Evolutionary conservation across 2,797 vertebrate species (phyloP), one percentile per base, ranked within the genome.

Genomic region (Caiman crocodilus): DNA sequence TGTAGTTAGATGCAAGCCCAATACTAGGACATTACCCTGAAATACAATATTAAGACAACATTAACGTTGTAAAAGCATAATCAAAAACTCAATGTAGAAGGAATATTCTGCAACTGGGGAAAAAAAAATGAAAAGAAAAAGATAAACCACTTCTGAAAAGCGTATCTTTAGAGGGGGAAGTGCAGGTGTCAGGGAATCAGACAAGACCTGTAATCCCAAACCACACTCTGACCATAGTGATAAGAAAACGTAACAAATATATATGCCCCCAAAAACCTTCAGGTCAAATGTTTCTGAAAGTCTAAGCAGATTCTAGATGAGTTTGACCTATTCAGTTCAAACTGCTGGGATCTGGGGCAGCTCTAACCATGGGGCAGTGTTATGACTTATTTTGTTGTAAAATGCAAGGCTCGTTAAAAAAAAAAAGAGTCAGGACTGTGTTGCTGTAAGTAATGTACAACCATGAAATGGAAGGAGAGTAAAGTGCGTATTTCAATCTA

Each of bases 71-170:
- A 59, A 82, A 89, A 69, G 26, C 3, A 80, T 10, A 50, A 50
- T 64, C 16, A 6, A 74, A 42, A 84, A 25, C n/a, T 7, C n/a
- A 14, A 55, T 0, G 4, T 4, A 42, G 67, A 63, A 69, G 55
- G 25, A 57, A 86, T 80, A 87, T 2, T 55, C 55, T 18, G 21
- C 11, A 50, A 50, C 42, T 50, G 42, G 42, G 42, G 42, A 50
- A 50, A 50, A 50, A 42, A 50, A 50, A 50, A 50, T 50, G 42
- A 50, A 42, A 50, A 50, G 10, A 5, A 35, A 35, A 35, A 35
- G 35, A 50, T 7, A 26, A 42, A 87, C 77, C 1, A 55, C 0
- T 0, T 4, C 81, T 65, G 28, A 30, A 25, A 65, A 83, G 2
- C 42, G 14, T n/a, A 74, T 6, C 71, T 26, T 42, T n/a, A 81